Evolutionary conservation across 53 echinoderm and acorn worm genomes (phyloP).

Genomic region (Echinometra lucunter): DNA sequence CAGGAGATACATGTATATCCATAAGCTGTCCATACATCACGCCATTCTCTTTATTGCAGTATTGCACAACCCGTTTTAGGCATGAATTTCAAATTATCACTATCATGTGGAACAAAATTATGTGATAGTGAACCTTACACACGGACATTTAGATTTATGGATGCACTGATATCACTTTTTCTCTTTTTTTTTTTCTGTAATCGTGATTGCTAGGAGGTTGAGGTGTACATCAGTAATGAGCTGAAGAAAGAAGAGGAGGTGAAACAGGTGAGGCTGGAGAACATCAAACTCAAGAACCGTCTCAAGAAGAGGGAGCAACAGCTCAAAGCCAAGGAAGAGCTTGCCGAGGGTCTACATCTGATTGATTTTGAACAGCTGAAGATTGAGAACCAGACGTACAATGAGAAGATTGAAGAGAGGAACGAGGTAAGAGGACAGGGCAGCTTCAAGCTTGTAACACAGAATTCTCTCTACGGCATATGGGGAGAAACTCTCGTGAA

Average conservation of each 20-base stretch:
- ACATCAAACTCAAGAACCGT: conserved; percentile 98
- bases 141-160: neutral
- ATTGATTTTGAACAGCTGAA: conserved; percentile 99
- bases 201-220: conserved; percentile 79
- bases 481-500: no score
- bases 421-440: conserved; percentile 81
- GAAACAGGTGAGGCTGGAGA: conserved; percentile 89
- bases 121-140: neutral
- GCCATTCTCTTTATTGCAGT: no score
- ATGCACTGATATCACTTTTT: neutral
- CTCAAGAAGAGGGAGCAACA: conserved; percentile 98
- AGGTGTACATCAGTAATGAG: conserved; percentile 88
- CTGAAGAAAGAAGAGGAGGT: conserved; percentile 96
- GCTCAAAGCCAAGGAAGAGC: conserved; percentile 99
- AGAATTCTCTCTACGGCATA: no score
- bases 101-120: neutral
- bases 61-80: no score
- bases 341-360: conserved; percentile 97
- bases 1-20: no score
- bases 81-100: no score
- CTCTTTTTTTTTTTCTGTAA: neutral
- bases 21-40: no score
- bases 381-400: conserved; percentile 99
- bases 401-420: conserved; percentile 98
- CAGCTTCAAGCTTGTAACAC: no score